Base-by-base conservation (phyloP, 1,140 invertebrate species). In the Zeugodacus cucurbitae region DNA sequence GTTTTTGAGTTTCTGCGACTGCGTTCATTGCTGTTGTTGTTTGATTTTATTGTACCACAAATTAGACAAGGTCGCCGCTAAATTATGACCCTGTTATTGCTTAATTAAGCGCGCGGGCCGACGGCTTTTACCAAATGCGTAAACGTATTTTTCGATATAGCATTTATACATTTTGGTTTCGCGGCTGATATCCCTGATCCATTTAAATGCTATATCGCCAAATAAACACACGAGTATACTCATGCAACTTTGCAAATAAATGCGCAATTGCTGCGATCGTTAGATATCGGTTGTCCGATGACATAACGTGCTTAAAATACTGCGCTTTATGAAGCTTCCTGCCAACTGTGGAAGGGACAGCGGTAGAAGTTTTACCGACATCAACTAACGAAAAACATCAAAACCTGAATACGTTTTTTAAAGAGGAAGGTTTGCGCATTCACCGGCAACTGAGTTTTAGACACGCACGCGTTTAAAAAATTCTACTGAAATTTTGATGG, bases 401-500 rank as follows among this genome's bases (percentile, higher is more conserved):
- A 22, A n/a, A n/a, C 59, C 0, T 6, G 59, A 41, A 41, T 41
- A 41, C 37, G 3, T 7, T 62, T 26, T 26, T n/a, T n/a, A 62
- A n/a, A 67, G 29, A 67, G 7, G 64, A 67, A 37, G 32, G 32
- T 10, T 29, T 34, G 32, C 32, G 14, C 32, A 3, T 37, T 74
- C 14, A 20, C 34, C 29, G 67, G 6, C 32, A 74, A 74, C 34
- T 22, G 34, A 20, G 67, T 8, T 74, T 74, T 37, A 74, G 67
- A 4, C 67, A 74, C 67, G 67, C 34, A 74, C 67, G 67, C 67
- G 34, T 26, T 17, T 37, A 74, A 67, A 67, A 41, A 74, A 74
- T 74, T 74, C 67, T 34, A 74, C 34, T 34, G 34, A 74, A 74
- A 67, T 11, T 74, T 74, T 74, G 67, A 74, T 37, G 62, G 62